Evolutionary conservation across 2,113 vertebrate genomes (phyloP), one percentile per base, ranked within the genome.

Genomic region (Psittacula cyanocephala): DNA sequence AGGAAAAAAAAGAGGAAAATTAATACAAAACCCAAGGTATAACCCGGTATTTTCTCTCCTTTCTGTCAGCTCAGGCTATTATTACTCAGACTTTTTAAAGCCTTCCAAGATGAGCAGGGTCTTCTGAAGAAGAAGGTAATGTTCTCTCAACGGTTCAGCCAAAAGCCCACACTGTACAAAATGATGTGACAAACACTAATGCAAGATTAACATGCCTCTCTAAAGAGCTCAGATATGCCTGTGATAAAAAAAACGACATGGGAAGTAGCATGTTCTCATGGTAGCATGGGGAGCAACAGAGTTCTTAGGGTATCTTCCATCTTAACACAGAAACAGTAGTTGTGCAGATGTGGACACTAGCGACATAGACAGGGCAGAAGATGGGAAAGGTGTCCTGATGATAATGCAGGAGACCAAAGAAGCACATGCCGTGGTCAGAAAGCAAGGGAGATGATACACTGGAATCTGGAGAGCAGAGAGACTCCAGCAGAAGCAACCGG

Each of bases 171-270:
- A 22, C 17, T 29, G 52, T 14, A 77, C 3, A 76, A 79, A 87
- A 59, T 0, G 0, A 46, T 27, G 43, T 0, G 0, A 70, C 13
- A 83, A 74, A 75, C 11, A 7, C 11, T 59, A 78, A 82, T n/a
- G 12, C 27, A 77, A 80, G 19, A 76, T 35, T 28, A 81, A 24
- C 1, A 2, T 7, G 23, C 2, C 29, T 72, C 28, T 70, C 41
- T 69, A 63, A 93, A 86, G 25, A 28, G 13, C 6, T 46, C 44
- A 68, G 43, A 13, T 44, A 60, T 15, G 20, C 4, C 44, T 67
- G 4, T 18, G 24, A 39, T 12, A n/a, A 23, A 37, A 75, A 24
- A 37, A 50, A 9, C 5, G 2, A 43, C 39, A 81, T 1, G 4
- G 9, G 23, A 88, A 80, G 14, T 12, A 65, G 47, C 35, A 64